Conservation (phyloP, 2,888 invertebrate species). For the Leuctra nigra region DNA sequence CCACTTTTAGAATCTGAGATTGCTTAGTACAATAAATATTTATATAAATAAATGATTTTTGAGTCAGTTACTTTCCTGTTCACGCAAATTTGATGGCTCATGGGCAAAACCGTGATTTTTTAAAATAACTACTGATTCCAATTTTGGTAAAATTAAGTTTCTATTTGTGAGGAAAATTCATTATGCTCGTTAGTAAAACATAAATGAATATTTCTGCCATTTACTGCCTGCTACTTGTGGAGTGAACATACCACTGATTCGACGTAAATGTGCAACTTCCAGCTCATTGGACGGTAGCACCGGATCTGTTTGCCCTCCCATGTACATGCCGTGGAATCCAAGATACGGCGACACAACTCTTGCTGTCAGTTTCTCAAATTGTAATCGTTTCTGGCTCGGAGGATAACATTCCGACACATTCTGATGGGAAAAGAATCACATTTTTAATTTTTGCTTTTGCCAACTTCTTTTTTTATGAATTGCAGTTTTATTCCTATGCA, state of each 20-base stretch:
- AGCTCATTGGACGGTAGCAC: slow-evolving; percentile 26
- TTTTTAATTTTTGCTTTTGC: no score
- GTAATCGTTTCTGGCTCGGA: slow-evolving; percentile 26
- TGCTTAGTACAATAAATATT: no score
- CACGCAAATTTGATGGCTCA: no score
- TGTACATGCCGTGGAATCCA: slow-evolving; percentile 27
- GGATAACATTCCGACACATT: slow-evolving; percentile 28
- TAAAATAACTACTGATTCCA: background rate
- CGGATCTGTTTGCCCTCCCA: slow-evolving; percentile 22
- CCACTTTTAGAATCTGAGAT: no score
- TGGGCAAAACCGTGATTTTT: no score
- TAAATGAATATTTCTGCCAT: no score
- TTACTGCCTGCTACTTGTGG: no score
- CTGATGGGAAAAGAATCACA: slow-evolving; percentile 20
- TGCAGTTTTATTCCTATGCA: no score
- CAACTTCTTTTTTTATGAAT: no score
- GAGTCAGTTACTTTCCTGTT: no score
- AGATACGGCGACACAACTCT: slow-evolving; percentile 28
- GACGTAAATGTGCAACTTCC: slow-evolving; percentile 25
- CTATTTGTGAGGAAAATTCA: background rate
- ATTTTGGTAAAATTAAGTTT: background rate
- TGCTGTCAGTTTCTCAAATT: slow-evolving; percentile 25
- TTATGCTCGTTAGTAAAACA: background rate
- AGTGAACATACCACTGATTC: slow-evolving; percentile 27
- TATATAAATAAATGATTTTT: no score